phyloP scores from a whole-genome alignment of 2,113 vertebrate species.

The Amazona guildingii region DNA sequence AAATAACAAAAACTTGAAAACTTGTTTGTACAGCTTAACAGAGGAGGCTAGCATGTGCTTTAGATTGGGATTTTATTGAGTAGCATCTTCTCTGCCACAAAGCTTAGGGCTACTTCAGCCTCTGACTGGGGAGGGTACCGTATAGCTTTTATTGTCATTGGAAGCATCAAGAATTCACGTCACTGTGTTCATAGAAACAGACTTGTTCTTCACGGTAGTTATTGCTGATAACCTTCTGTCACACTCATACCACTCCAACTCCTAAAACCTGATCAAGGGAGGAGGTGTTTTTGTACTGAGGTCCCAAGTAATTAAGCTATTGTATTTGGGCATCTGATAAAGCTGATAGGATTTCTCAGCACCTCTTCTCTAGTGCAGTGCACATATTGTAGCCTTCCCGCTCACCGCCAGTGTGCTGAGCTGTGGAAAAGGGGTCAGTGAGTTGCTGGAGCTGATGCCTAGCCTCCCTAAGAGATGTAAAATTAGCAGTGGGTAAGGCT shows the following conservation, averaged over 20 bases:
- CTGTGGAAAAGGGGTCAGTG: background rate
- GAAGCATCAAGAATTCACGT: background rate
- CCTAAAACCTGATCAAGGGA: background rate
- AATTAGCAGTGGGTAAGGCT: background rate
- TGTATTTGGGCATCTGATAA: background rate
- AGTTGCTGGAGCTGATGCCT: background rate
- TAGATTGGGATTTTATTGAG: background rate
- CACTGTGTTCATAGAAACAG: background rate
- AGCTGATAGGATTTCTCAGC: background rate
- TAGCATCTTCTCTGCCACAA: background rate
- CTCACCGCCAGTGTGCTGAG: accelerated
- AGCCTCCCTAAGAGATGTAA: background rate
- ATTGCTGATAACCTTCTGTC: background rate
- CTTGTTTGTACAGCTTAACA: background rate
- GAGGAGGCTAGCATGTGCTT: background rate
- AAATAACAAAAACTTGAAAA: background rate
- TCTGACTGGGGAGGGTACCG: background rate
- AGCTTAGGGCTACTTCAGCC: background rate
- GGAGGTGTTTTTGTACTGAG: background rate
- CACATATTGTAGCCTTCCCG: background rate
- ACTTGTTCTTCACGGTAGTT: background rate
- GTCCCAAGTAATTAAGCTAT: background rate
- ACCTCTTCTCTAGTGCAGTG: background rate
- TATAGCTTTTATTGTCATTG: background rate
- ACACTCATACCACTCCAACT: accelerated